A percentile compares a stretch with the other conserved stretches of the same genome.
phyloP scores from a whole-genome alignment of 2,888 invertebrate species.

The Eurytoma californica region DNA sequence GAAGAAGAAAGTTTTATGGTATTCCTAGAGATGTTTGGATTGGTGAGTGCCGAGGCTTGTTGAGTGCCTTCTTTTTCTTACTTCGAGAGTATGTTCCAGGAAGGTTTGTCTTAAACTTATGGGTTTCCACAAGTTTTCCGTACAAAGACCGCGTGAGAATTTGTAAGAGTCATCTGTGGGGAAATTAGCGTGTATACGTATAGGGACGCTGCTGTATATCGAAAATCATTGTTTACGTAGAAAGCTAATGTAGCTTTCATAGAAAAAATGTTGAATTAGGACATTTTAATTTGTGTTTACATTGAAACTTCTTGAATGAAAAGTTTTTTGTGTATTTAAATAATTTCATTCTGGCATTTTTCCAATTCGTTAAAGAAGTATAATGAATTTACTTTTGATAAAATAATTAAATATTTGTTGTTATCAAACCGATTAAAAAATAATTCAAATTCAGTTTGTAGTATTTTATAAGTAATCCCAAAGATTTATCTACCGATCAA shows the following conservation, averaged over 20 bases:
- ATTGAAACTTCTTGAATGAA: too few species aligned
- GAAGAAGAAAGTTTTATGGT: slow-evolving; percentile 54
- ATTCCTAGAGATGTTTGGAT: slow-evolving; percentile 28
- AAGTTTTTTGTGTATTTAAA: too few species aligned
- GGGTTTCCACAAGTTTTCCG: slow-evolving; percentile 13
- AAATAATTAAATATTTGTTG: too few species aligned
- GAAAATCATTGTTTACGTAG: slow-evolving; percentile 26
- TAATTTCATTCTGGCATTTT: too few species aligned
- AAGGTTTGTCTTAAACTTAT: slow-evolving; percentile 18
- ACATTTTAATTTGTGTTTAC: too few species aligned
- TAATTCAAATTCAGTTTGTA: too few species aligned
- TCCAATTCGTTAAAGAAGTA: too few species aligned
- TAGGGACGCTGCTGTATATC: neutral
- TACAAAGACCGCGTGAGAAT: neutral
- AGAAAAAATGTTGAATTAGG: too few species aligned
- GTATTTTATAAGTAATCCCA: too few species aligned
- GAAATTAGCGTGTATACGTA: neutral
- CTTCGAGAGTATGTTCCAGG: slow-evolving; percentile 6
- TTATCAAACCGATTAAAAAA: too few species aligned
- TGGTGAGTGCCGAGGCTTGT: slow-evolving; percentile 6
- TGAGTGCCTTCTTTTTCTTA: slow-evolving; percentile 20
- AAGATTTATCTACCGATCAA: too few species aligned
- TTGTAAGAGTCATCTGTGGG: neutral
- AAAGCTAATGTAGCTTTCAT: slow-evolving; percentile 2
- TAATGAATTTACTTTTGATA: too few species aligned